These are phyloP conservation scores for Cheirogaleus medius DNA, from an alignment of 2,113 vertebrate species.

Conservation along the genomic window DNA sequence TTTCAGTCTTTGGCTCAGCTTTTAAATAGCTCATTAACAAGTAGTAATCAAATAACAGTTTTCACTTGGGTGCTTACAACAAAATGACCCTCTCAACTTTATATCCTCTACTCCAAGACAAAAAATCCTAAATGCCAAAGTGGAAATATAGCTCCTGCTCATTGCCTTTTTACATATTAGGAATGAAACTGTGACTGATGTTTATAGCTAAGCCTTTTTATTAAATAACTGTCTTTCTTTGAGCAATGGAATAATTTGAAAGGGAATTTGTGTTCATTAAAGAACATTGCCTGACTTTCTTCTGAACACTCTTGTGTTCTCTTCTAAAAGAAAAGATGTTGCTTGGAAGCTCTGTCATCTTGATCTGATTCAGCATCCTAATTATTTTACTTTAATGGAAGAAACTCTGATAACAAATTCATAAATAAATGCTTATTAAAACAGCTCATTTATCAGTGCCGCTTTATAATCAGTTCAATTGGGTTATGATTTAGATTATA, in stretches of 20 bases:
- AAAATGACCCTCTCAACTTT: constrained; percentile 30
- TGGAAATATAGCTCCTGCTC: neutral
- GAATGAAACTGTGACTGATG: constrained; percentile 24
- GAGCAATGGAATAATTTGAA: constrained; percentile 55
- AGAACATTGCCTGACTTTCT: constrained; percentile 37
- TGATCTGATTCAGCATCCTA: constrained; percentile 50
- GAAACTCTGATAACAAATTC: constrained; percentile 57
- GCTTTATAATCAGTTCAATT: constrained; percentile 70
- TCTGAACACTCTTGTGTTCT: neutral
- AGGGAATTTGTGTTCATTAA: constrained; percentile 63
- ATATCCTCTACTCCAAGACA: constrained; percentile 33
- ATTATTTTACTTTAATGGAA: constrained; percentile 72
- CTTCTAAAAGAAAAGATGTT: constrained; percentile 47
- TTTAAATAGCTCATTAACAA: constrained; percentile 46
- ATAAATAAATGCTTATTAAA: constrained; percentile 73
- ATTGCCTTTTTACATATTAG: neutral
- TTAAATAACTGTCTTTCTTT: constrained; percentile 54
- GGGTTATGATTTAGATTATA: constrained; percentile 61
- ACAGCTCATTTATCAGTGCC: constrained; percentile 55
- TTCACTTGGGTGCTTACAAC: constrained; percentile 49
- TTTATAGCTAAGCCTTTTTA: constrained; percentile 43
- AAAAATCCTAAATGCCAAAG: constrained; percentile 21
- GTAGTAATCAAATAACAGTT: constrained; percentile 35
- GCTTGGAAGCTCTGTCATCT: neutral
- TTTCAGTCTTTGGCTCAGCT: neutral